Evolutionary conservation across 37 sponge, comb jelly and placozoan genomes (phyloP).

Genomic region (Mnemiopsis leidyi): DNA sequence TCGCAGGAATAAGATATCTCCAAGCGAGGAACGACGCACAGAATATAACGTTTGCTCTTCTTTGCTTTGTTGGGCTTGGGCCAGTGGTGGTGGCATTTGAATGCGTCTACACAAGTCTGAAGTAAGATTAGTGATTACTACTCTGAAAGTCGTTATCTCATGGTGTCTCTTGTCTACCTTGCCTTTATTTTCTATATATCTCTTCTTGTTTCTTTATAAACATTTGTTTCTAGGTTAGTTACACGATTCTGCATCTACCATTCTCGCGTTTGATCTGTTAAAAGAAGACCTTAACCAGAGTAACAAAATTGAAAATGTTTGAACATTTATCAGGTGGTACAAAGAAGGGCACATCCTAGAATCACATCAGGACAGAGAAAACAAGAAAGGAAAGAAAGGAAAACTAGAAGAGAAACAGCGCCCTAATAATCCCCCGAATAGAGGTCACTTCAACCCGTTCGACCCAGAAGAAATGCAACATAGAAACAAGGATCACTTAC

Average conservation of each 20-base stretch:
- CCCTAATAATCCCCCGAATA: background rate
- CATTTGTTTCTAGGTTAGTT: too few species aligned
- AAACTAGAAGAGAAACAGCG: background rate
- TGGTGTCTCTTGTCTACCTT: too few species aligned
- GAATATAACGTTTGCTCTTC: background rate
- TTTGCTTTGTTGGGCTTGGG: conserved; percentile 9
- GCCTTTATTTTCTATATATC: too few species aligned
- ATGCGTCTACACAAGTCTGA: background rate
- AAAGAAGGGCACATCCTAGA: background rate
- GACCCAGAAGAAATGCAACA: background rate
- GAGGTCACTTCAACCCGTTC: background rate
- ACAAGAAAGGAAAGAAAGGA: background rate
- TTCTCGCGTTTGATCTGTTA: too few species aligned
- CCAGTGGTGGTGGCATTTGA: background rate
- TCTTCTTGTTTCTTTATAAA: too few species aligned
- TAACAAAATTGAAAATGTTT: too few species aligned
- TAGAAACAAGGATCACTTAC: background rate
- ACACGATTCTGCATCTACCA: too few species aligned
- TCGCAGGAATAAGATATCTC: too few species aligned
- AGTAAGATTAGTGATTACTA: background rate
- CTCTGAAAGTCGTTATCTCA: too few species aligned
- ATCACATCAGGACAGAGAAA: background rate
- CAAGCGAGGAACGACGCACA: too few species aligned
- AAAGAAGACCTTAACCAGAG: too few species aligned
- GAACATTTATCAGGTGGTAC: background rate